These are phyloP conservation scores for Flexamia atlantica DNA, from an alignment of 2,888 invertebrate genomes.

Conservation along the genomic window DNA sequence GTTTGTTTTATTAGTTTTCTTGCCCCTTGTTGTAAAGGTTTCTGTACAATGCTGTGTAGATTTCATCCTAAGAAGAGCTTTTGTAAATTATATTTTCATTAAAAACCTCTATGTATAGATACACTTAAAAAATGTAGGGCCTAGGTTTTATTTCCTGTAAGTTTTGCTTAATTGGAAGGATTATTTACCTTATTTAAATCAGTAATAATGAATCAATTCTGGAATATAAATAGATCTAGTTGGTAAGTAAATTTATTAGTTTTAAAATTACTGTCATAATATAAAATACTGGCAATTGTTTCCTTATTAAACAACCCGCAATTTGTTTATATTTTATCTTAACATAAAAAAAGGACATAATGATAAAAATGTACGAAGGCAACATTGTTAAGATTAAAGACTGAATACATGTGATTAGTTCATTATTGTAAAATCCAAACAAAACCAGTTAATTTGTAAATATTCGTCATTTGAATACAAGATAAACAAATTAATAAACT, in stretches of 20 bases:
- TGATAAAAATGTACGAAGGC: not conserved
- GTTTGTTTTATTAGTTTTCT: not conserved
- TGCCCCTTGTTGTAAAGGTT: not conserved
- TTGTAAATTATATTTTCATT: conserved; percentile 2
- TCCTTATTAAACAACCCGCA: too few relatives aligned
- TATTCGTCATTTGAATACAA: too few relatives aligned
- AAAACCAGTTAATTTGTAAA: too few relatives aligned
- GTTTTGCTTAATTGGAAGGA: not conserved
- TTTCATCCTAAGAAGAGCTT: conserved; percentile 19
- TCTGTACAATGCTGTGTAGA: not conserved
- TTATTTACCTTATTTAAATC: conserved; percentile 16
- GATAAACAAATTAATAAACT: too few relatives aligned
- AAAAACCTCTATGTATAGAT: not conserved
- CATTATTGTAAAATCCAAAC: too few relatives aligned
- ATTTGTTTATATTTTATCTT: too few relatives aligned
- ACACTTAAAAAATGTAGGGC: not conserved
- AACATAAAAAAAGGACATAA: too few relatives aligned
- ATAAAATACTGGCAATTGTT: too few relatives aligned
- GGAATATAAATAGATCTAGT: not conserved
- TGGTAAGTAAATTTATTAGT: not conserved
- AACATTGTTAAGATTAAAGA: not conserved
- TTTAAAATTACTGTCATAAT: too few relatives aligned
- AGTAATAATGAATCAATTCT: not conserved
- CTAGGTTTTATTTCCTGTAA: not conserved
- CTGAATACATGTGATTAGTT: not conserved